Evolutionary conservation across 2,888 invertebrate genomes (phyloP), one percentile per base, ranked within the genome.

Genomic region (Acleris literana): DNA sequence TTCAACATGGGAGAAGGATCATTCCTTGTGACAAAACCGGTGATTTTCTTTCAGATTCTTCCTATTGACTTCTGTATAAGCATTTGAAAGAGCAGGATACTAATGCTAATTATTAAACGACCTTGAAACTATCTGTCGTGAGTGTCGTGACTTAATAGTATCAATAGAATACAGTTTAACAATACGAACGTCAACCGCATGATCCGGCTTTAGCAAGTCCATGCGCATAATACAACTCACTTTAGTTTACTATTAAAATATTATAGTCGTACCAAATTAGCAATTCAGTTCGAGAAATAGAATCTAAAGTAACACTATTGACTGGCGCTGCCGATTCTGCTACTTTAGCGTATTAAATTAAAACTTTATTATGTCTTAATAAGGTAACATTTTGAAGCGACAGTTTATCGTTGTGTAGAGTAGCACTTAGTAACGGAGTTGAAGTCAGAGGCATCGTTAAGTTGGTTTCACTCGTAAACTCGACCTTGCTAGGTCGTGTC

Each of bases 121-220:
- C 60, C 65, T 55, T 65, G 55, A 5, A 29, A 33, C 55, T 53
- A 29, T 51, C 29, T 51, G 49, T 65, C 60, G 60, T 61, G 60
- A 65, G 29, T 51, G 49, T 65, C 65, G 60, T 61, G 60, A 65
- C 65, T 61, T 39, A 55, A 16, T 55, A 48, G 39, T 59, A 59
- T 46, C 25, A 55, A n/a, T 22, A 59, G 49, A 33, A 33, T 39
- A 29, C 65, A 29, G 60, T 56, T 65, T 39, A 46, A 55, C 25
- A 44, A 61, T 65, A 52, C 17, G 13, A 33, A 25, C 65, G 60
- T 55, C 64, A 65, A 39, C 16, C 2, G 17, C 29, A 20, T 29
- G 22, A 13, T 56, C 55, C 60, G 55, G 55, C 25, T 64, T 33
- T 48, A 43, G 20, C 54, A 22, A 5, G 29, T 39, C 39, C 13